Percentiles rank a stretch among this genome's conserved stretches.
These are phyloP conservation scores for Fulmarus glacialis DNA, from an alignment of 2,113 vertebrate species.

Conservation along the genomic window DNA sequence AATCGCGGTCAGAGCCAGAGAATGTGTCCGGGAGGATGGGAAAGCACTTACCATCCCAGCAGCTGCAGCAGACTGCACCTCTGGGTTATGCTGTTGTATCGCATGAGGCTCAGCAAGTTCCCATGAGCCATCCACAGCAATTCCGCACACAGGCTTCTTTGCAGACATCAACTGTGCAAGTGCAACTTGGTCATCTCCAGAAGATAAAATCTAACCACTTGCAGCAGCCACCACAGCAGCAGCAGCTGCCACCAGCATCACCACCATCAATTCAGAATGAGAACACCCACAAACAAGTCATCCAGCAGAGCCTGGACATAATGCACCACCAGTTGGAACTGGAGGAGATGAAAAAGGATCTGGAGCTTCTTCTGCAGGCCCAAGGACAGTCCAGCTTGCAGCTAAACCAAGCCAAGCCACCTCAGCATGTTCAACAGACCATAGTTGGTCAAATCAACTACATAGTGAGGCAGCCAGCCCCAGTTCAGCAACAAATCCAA, in stretches of 20 bases:
- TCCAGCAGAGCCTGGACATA: constrained; percentile 77
- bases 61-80: constrained; percentile 69
- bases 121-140: constrained; percentile 38
- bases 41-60: constrained; percentile 71
- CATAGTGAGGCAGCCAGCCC: constrained; percentile 78
- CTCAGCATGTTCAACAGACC: constrained; percentile 76
- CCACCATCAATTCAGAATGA: constrained; percentile 19
- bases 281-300: constrained; percentile 63
- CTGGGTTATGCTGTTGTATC: constrained; percentile 37
- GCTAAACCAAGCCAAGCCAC: constrained; percentile 76
- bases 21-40: constrained; percentile 16
- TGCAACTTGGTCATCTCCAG: constrained; percentile 73
- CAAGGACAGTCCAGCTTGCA: constrained; percentile 78
- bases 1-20: constrained; percentile 5
- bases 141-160: constrained; percentile 37
- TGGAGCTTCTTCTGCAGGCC: constrained; percentile 81
- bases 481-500: constrained; percentile 71
- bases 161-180: constrained; percentile 68
- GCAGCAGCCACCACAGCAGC: constrained; percentile 56
- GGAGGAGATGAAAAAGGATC: constrained; percentile 82
- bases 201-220: constrained; percentile 62
- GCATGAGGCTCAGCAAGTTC: constrained; percentile 54
- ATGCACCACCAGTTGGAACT: constrained; percentile 80
- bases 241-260: background rate
- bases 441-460: constrained; percentile 82